Evolutionary conservation across 2,888 invertebrate species (phyloP).

Genomic region (Drosophila recens): DNA sequence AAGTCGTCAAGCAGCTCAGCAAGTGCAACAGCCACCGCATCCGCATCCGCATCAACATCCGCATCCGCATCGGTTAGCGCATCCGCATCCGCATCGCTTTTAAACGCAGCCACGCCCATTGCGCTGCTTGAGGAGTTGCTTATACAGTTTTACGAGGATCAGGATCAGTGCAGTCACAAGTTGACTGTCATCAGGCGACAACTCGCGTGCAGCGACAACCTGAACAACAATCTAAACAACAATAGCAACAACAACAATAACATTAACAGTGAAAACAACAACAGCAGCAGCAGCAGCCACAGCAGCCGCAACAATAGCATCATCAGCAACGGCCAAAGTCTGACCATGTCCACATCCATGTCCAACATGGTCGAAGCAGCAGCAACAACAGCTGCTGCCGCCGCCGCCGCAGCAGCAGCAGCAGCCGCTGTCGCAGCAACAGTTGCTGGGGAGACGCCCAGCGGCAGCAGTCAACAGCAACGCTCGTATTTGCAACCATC

Average conservation of each 20-base stretch:
- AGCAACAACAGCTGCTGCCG: conserved; percentile 26
- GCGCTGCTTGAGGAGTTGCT: conserved; percentile 83
- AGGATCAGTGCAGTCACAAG: conserved; percentile 79
- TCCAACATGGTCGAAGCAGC: conserved; percentile 59
- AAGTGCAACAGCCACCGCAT: conserved; percentile 32
- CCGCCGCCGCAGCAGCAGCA: conserved; percentile 29
- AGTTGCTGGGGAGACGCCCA: conserved; percentile 14
- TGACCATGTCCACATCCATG: conserved; percentile 70
- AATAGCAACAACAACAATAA: conserved; percentile 29
- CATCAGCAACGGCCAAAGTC: conserved; percentile 47
- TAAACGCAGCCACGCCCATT: conserved; percentile 63
- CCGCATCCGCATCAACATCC: conserved; percentile 45
- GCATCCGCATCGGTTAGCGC: conserved; percentile 30
- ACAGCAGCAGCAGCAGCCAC: conserved; percentile 56
- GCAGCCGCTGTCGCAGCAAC: conserved; percentile 24
- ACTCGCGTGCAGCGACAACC: conserved; percentile 51
- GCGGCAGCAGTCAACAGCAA: conserved; percentile 26
- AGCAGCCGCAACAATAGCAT: conserved; percentile 52
- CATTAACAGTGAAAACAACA: conserved; percentile 41
- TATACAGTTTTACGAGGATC: conserved; percentile 85
- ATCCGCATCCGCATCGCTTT: conserved; percentile 27
- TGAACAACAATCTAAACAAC: conserved; percentile 48
- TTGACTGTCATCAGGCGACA: conserved; percentile 79
- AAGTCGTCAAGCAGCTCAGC: conserved; percentile 76
- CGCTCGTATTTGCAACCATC: conserved; percentile 57